phyloP scores from a whole-genome alignment of 2,113 vertebrate genomes.

The Natator depressus region DNA sequence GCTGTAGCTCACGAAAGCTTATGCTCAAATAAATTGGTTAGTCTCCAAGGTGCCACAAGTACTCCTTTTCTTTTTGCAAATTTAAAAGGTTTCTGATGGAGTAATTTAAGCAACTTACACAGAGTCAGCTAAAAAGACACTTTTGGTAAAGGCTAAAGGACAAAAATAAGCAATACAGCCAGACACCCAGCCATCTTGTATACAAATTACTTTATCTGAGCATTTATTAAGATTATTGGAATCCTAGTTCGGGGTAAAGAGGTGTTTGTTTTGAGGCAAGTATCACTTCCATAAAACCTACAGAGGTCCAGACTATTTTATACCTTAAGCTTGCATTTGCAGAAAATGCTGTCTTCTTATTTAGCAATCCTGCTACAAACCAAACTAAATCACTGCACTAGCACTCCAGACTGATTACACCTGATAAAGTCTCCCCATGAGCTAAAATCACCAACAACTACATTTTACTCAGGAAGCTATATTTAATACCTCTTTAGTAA shows the following conservation, averaged over 20 bases:
- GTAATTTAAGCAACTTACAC: background rate
- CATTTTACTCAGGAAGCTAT: background rate
- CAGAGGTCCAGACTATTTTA: slow-evolving; percentile 6
- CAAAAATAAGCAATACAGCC: slow-evolving; percentile 1
- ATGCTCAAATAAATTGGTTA: too few relatives aligned
- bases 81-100: background rate
- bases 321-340: background rate
- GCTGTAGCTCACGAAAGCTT: too few relatives aligned
- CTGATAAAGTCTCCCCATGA: background rate
- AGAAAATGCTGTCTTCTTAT: background rate
- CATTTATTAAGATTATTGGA: background rate
- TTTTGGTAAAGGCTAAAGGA: background rate
- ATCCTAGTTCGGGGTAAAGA: background rate
- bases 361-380: slow-evolving; percentile 12
- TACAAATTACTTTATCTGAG: background rate
- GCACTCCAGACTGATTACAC: background rate
- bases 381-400: background rate
- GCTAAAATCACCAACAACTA: background rate
- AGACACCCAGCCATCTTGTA: background rate
- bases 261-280: background rate
- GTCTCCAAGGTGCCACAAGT: too few relatives aligned
- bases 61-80: too few relatives aligned
- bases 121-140: background rate
- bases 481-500: background rate
- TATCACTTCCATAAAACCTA: background rate